These are phyloP conservation scores for Harpalus rubripes DNA, from an alignment of 2,888 invertebrate species.

Conservation along the genomic window DNA sequence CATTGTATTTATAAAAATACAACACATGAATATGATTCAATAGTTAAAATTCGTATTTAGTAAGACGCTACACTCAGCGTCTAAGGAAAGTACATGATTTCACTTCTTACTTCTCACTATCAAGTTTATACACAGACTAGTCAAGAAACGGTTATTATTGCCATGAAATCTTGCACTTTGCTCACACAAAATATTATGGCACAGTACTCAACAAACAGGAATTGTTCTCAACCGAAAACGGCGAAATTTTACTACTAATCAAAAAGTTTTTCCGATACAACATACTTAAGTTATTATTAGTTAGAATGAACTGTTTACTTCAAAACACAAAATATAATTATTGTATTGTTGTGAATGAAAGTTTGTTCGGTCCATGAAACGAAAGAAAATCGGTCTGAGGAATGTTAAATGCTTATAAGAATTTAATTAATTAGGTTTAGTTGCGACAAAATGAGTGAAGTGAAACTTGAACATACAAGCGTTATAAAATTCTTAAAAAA, in stretches of 20 bases:
- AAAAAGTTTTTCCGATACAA: no score
- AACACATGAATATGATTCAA: constrained; percentile 37
- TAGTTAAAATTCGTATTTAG: constrained; percentile 39
- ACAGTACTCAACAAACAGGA: constrained; percentile 31
- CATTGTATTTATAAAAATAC: constrained; percentile 60
- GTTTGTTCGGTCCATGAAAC: no score
- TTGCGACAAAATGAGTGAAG: no score
- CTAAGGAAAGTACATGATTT: constrained; percentile 3
- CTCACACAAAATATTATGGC: constrained; percentile 39
- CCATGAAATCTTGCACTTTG: constrained; percentile 42
- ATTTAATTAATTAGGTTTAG: no score
- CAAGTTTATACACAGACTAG: constrained; percentile 65
- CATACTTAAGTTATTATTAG: no score
- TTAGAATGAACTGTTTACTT: no score
- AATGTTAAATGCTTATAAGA: no score
- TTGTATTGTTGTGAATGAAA: no score
- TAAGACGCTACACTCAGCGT: neutral
- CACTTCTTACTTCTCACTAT: constrained; percentile 39
- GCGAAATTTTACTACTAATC: neutral
- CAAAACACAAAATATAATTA: no score
- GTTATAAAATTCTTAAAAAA: no score
- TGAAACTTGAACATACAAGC: no score
- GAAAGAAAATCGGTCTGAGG: no score
- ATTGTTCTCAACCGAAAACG: neutral
- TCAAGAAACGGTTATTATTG: constrained; percentile 36